Base-by-base conservation (phyloP, 37 sponge, comb jelly and placozoan genomes). In the Crambe crambe region DNA sequence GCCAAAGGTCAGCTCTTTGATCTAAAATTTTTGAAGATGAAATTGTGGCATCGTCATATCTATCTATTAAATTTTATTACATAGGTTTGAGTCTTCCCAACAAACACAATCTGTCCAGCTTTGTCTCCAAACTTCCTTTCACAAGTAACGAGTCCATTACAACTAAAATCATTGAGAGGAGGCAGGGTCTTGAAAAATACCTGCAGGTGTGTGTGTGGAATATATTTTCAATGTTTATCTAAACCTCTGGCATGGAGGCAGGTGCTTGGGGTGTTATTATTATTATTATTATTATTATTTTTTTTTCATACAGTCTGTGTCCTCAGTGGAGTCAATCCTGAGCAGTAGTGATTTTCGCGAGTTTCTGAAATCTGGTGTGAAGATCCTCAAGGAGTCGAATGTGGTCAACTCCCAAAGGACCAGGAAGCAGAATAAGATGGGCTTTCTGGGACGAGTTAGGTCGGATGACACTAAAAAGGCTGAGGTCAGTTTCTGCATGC, bases 161-260 rank as follows among this genome's bases (percentile, higher is more conserved):
- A 30, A 43, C 76, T 10, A 3, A 62, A 3, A 36, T 91, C 29
- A 62, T 79, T 4, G 87, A 86, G 65, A 73, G 92, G 37, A 91
- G 74, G 62, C 59, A 79, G 30, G 80, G 84, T 18, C 75, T 91
- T 26, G 87, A 91, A 78, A 79, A 51, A 37, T 91, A 83, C 57
- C 78, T 91, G 4, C 75, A 79, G 76, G 92, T 91, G 29, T 56
- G 72, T 32, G n/a, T 0, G 41, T 62, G 65, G 25, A 36, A n/a
- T 62, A n/a, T n/a, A n/a, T n/a, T n/a, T 8, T 62, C 25, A 9
- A 62, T 23, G n/a, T 26, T 8, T 20, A 26, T 26, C 64, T 62
- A 10, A 17, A 10, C 64, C 64, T 62, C 8, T 62, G 25, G 30
- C 64, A 67, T 67, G 37, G 8, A 31, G 5, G 68, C 8, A 26